Base-by-base conservation (phyloP, 2,888 invertebrate genomes). In the Tipula confusa region DNA sequence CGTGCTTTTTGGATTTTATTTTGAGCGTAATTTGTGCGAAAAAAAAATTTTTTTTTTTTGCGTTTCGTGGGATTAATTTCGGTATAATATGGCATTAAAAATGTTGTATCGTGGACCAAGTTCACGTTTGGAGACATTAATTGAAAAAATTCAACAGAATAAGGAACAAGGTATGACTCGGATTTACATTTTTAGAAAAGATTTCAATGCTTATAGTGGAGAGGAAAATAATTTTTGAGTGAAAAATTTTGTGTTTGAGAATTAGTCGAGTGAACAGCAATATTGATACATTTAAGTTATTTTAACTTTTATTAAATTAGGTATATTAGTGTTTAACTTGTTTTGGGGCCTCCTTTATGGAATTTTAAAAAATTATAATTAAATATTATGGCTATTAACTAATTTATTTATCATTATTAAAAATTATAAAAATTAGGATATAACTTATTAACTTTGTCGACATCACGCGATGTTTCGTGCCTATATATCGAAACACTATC, bases 31-130 rank as follows among this genome's bases (percentile, higher is more conserved):
- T 24, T 64, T 64, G 64, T 80, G 80, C 13, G 79, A 64, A 28
- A 28, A n/a, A 5, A 64, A 2, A 29, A n/a, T 29, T 79, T 29
- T 24, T 29, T 80, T 29, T 29, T 13, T 43, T n/a, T 43, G 15
- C 2, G 64, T 64, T 64, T 11, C n/a, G 80, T 29, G 29, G 15
- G 31, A 80, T 80, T 83, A 31, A 33, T 43, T 43, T 6, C n/a
- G n/a, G 24, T 38, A 18, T 79, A 43, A 13, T 33, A 89, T 89
- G 89, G 89, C 89, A 84, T 86, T 88, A 87, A 91, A 89, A 88
- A 95, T 96, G 95, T 91, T 96, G 89, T 96, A 96, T 91, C 96
- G 95, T 89, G 96, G 96, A 85, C 96, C 95, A 89, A 96, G 96
- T 91, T 94, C 94, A 88, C 92, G 95, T 87, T 91, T 96, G 88